Conservation (phyloP, 2,888 invertebrate genomes). For the Cremastobaeus sp. region DNA sequence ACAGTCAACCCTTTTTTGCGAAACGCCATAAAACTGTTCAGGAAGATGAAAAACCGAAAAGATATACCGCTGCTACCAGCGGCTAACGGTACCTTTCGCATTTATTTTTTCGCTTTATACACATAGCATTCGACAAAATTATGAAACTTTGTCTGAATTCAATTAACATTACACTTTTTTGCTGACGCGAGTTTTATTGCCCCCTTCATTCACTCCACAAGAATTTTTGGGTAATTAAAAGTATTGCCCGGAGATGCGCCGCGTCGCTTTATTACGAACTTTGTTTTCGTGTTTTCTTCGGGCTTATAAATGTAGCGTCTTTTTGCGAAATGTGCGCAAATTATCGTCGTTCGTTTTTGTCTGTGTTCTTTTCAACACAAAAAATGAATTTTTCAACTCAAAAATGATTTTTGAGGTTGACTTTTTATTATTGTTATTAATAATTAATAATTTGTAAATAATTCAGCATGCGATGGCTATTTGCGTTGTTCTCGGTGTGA, state of each 20-base stretch:
- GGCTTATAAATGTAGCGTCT: no score
- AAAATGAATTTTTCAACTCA: no score
- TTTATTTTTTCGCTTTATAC: constrained; percentile 36
- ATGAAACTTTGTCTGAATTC: constrained; percentile 36
- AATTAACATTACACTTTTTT: constrained; percentile 41
- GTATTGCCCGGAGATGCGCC: constrained; percentile 1
- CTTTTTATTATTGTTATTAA: no score
- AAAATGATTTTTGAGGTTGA: no score
- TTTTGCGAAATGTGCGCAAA: no score
- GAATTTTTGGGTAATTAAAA: constrained; percentile 30
- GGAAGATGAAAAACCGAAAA: constrained; percentile 58
- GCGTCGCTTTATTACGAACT: constrained; percentile 6
- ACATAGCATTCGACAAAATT: constrained; percentile 27
- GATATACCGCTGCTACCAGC: constrained; percentile 54
- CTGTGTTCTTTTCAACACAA: no score
- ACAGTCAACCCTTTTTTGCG: constrained; percentile 66
- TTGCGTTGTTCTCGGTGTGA: constrained; percentile 33
- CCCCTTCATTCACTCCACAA: constrained; percentile 13
- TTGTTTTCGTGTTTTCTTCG: constrained; percentile 10
- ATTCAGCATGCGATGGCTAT: no score
- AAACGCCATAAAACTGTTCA: constrained; percentile 65
- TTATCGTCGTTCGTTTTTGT: no score
- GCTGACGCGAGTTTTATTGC: constrained; percentile 23
- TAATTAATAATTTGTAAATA: no score
- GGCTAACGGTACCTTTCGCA: constrained; percentile 54